Conservation (phyloP, 2,797 vertebrate genomes). For the Petrocephalus schoutedeni region DNA sequence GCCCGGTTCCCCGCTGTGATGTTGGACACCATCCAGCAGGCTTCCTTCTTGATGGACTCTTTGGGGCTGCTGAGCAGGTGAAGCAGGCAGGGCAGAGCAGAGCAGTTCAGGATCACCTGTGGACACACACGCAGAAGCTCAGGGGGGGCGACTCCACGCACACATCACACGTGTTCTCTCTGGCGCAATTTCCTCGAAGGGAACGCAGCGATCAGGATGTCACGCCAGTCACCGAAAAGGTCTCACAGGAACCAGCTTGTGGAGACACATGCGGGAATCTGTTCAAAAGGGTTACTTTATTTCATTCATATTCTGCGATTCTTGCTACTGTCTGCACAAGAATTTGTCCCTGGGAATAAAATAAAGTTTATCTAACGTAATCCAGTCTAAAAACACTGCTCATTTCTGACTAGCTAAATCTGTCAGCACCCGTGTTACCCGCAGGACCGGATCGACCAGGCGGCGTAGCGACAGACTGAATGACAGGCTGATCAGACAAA, state of each 20-base stretch:
- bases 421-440: background rate
- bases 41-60: slow-evolving; percentile 92
- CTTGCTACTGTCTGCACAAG: no score
- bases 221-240: no score
- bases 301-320: no score
- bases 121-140: background rate
- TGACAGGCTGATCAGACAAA: background rate
- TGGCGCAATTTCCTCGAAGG: background rate
- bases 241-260: no score
- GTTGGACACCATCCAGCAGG: slow-evolving; percentile 95
- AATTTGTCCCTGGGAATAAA: background rate
- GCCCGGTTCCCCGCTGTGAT: slow-evolving; percentile 93
- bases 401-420: background rate
- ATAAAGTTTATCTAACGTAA: background rate
- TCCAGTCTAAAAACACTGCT: background rate
- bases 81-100: slow-evolving; percentile 86
- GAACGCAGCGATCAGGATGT: background rate
- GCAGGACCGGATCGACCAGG: background rate
- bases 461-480: background rate
- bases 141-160: background rate
- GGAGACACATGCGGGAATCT: no score
- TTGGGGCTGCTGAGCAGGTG: slow-evolving; percentile 89
- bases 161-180: background rate
- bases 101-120: slow-evolving; percentile 82
- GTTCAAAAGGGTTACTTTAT: no score